These are phyloP conservation scores for Scleropages formosus DNA, from an alignment of 2,797 vertebrate genomes.

Conservation along the genomic window DNA sequence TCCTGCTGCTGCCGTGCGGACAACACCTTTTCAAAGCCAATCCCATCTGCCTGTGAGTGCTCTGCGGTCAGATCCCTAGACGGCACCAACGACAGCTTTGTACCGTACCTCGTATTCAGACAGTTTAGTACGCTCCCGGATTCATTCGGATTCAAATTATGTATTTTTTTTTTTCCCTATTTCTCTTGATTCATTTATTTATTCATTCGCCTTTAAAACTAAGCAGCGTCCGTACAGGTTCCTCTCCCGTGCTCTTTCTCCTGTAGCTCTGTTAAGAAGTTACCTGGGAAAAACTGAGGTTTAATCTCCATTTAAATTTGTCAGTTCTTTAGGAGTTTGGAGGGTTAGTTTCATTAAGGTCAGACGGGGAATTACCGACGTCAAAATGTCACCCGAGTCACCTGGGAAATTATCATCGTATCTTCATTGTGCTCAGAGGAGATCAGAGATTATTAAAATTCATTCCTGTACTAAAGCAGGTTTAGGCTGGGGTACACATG, in stretches of 20 bases:
- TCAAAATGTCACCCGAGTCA: background rate
- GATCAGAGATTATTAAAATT: background rate
- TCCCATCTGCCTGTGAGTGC: constrained; percentile 85
- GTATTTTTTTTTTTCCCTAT: background rate
- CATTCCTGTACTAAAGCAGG: no score
- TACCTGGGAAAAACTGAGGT: no score
- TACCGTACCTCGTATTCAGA: background rate
- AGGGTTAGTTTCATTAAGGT: background rate
- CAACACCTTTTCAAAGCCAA: constrained; percentile 80
- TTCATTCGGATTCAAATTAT: background rate
- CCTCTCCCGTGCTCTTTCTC: no score
- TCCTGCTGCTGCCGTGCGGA: constrained; percentile 71
- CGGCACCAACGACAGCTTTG: background rate
- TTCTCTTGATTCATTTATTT: background rate
- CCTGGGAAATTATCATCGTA: background rate
- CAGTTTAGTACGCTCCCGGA: background rate
- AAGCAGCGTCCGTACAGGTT: background rate
- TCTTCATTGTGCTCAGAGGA: constrained; percentile 4
- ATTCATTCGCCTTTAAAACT: background rate
- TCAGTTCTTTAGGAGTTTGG: no score
- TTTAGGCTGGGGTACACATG: no score
- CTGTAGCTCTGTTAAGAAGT: no score
- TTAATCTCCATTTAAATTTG: no score
- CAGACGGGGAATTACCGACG: background rate
- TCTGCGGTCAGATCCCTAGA: background rate